phyloP scores from a whole-genome alignment of 2,113 vertebrate species.

The Mystacornis crossleyi region DNA sequence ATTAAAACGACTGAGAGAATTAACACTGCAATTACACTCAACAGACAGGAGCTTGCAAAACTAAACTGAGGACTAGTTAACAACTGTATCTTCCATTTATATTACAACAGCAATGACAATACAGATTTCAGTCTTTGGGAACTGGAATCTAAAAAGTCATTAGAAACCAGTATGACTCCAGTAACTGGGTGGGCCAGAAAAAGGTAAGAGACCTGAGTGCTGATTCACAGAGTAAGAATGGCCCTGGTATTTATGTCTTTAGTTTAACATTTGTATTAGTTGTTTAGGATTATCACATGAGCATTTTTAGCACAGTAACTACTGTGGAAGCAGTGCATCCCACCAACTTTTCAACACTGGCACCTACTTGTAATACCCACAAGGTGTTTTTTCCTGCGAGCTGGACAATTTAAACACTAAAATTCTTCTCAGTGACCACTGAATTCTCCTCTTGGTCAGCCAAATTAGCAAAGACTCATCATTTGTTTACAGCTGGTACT shows the following conservation, averaged over 20 bases:
- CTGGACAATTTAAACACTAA: background rate
- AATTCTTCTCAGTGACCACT: background rate
- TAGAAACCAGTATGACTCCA: background rate
- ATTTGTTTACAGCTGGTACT: constrained; percentile 19
- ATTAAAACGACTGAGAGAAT: background rate
- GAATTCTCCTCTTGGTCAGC: background rate
- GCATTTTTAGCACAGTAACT: background rate
- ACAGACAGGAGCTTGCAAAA: background rate
- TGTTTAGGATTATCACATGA: background rate
- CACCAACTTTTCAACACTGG: background rate
- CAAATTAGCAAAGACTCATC: background rate
- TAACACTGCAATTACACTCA: background rate
- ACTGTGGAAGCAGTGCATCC: background rate
- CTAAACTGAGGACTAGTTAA: background rate
- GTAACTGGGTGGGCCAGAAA: background rate
- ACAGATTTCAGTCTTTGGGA: background rate
- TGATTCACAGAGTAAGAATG: background rate
- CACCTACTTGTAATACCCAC: background rate
- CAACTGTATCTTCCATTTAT: background rate
- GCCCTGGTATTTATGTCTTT: rapidly evolving
- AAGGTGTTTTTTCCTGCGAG: background rate
- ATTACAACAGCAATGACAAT: background rate
- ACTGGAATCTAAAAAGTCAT: background rate
- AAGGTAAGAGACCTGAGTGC: background rate
- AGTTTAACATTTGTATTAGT: background rate